These are phyloP conservation scores for Melinaea menophilus DNA, from an alignment of 2,888 invertebrate genomes.

Conservation along the genomic window DNA sequence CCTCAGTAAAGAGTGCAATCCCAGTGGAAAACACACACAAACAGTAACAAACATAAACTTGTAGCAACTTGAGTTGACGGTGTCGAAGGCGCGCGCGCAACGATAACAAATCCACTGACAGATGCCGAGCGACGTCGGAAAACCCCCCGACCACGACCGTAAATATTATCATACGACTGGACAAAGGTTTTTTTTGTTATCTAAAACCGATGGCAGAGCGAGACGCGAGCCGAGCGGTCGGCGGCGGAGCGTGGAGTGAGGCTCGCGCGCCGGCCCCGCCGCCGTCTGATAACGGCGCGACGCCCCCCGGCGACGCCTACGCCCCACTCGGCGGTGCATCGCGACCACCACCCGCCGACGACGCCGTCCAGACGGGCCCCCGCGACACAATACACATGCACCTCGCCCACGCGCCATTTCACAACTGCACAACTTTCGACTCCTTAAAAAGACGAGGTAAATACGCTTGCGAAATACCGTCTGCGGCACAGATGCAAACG, in stretches of 20 bases:
- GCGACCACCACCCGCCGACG: constrained; percentile 63
- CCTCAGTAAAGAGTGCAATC: constrained; percentile 60
- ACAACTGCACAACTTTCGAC: constrained; percentile 73
- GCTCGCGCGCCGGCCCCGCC: constrained; percentile 75
- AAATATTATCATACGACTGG: constrained; percentile 75
- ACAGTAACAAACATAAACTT: constrained; percentile 54
- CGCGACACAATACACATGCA: constrained; percentile 53
- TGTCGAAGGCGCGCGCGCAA: constrained; percentile 68
- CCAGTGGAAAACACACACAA: constrained; percentile 57
- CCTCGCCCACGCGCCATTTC: constrained; percentile 70
- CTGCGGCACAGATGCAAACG: constrained; percentile 63
- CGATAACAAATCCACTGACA: constrained; percentile 66
- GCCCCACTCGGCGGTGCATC: constrained; percentile 73
- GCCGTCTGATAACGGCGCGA: constrained; percentile 77
- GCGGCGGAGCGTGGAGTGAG: constrained; percentile 68
- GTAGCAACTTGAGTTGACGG: constrained; percentile 64
- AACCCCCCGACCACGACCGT: constrained; percentile 69
- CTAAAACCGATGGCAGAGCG: constrained; percentile 69
- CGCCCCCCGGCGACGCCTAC: constrained; percentile 77
- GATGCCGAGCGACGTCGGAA: constrained; percentile 68
- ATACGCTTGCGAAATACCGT: constrained; percentile 57
- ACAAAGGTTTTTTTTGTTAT: constrained; percentile 76
- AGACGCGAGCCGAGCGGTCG: constrained; percentile 65
- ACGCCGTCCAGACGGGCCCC: constrained; percentile 64
- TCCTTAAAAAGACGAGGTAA: constrained; percentile 73